Conservation (phyloP, 2,888 invertebrate species). For the Opisthograptis luteolata region DNA sequence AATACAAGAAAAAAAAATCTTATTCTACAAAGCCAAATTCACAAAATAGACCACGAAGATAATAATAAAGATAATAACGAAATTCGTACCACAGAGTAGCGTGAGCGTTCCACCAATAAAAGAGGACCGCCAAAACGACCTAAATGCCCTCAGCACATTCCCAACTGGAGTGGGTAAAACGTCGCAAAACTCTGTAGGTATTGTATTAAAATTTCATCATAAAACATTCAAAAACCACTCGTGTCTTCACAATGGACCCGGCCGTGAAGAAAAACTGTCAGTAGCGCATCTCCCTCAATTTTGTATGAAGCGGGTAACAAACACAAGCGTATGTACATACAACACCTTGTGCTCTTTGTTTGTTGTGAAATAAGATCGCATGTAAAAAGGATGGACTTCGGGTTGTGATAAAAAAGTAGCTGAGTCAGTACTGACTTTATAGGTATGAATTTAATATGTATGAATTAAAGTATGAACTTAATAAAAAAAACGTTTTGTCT, state of each 20-base stretch:
- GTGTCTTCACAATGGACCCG: constrained; percentile 25
- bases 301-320: not conserved
- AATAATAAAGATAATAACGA: not conserved
- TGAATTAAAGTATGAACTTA: too few species aligned
- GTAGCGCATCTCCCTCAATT: not conserved
- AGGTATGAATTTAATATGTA: too few species aligned
- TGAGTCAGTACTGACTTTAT: too few species aligned
- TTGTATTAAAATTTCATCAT: constrained; percentile 33
- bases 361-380: too few species aligned
- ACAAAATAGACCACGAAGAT: not conserved
- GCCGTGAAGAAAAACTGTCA: constrained; percentile 1
- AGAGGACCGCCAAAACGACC: constrained; percentile 8
- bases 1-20: not conserved
- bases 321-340: too few species aligned
- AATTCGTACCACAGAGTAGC: constrained; percentile 2
- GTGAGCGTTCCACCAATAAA: constrained; percentile 6
- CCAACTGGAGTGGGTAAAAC: constrained; percentile 14
- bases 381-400: too few species aligned
- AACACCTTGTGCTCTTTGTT: too few species aligned
- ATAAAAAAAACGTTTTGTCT: too few species aligned
- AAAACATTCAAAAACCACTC: constrained; percentile 33
- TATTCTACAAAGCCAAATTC: not conserved
- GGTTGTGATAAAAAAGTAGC: too few species aligned
- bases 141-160: constrained; percentile 17
- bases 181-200: constrained; percentile 22